Percentiles rank a stretch among this genome's conserved stretches.
Conservation (phyloP, 1,140 invertebrate genomes). For the Brachionus angularis region DNA sequence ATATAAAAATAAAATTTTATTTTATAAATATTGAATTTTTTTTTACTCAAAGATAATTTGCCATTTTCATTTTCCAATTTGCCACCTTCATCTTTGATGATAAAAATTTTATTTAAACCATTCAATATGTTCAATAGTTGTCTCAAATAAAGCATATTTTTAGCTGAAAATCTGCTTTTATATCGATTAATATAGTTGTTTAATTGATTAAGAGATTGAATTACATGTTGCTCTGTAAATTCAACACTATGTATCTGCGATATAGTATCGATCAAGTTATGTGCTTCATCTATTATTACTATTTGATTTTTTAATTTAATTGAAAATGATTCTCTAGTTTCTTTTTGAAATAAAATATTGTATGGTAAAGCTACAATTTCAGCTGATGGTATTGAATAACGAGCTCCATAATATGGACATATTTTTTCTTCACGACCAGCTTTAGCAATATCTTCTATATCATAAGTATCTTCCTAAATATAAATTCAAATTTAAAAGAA, state of each 20-base stretch:
- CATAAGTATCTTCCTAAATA: slow-evolving; percentile 9
- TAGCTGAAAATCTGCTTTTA: slow-evolving; percentile 69
- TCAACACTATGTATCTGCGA: slow-evolving; percentile 53
- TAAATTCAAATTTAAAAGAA: background rate
- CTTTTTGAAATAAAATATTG: slow-evolving; percentile 73
- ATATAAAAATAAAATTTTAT: background rate
- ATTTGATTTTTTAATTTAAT: slow-evolving; percentile 77
- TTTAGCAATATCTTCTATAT: slow-evolving; percentile 45
- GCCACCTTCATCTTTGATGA: background rate
- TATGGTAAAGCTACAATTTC: slow-evolving; percentile 59
- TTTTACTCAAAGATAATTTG: slow-evolving; percentile 45
- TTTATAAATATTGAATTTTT: background rate
- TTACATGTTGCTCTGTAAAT: slow-evolving; percentile 51
- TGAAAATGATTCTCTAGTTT: slow-evolving; percentile 75
- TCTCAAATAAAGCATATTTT: slow-evolving; percentile 76
- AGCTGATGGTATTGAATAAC: slow-evolving; percentile 46
- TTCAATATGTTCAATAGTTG: slow-evolving; percentile 78
- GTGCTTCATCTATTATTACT: slow-evolving; percentile 92
- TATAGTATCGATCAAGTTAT: slow-evolving; percentile 87
- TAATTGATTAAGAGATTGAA: slow-evolving; percentile 69
- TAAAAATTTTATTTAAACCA: slow-evolving; percentile 66
- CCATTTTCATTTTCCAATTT: slow-evolving; percentile 27
- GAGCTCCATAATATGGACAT: slow-evolving; percentile 51
- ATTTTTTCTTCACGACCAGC: slow-evolving; percentile 46
- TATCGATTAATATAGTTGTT: slow-evolving; percentile 74